phyloP scores from a whole-genome alignment of 2,797 vertebrate genomes.

The Sorex maritimensis region DNA sequence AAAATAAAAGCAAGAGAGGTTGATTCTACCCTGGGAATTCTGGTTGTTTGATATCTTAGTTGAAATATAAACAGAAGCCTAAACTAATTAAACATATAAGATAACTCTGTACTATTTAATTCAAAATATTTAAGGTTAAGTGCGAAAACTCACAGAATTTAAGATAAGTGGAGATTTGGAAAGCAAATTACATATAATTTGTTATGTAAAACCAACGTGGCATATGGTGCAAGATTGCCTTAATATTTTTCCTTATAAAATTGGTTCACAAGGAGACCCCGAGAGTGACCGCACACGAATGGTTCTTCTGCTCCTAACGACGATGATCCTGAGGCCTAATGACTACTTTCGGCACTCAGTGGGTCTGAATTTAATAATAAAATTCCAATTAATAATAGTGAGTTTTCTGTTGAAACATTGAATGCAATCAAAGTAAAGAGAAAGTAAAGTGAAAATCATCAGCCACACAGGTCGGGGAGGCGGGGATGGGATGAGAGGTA shows the following conservation, averaged over 20 bases:
- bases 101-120: background rate
- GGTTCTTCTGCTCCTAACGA: no score
- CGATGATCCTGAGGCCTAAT: no score
- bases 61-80: background rate
- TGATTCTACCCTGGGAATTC: background rate
- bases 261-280: background rate
- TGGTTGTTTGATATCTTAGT: constrained; percentile 40
- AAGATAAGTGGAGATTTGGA: background rate
- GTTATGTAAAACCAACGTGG: background rate
- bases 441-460: no score
- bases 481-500: no score
- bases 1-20: constrained; percentile 29
- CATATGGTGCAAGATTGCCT: background rate
- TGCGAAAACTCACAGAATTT: background rate
- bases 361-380: no score
- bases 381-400: no score
- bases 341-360: no score
- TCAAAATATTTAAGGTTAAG: constrained; percentile 3
- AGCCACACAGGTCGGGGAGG: no score
- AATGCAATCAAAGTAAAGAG: no score
- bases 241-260: constrained; percentile 25
- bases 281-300: no score
- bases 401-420: no score
- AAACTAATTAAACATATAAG: constrained; percentile 41
- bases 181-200: background rate